A percentile compares a stretch with the other conserved stretches of the same genome.
phyloP scores from a whole-genome alignment of 1,140 invertebrate species.

The Cydia pomonella region DNA sequence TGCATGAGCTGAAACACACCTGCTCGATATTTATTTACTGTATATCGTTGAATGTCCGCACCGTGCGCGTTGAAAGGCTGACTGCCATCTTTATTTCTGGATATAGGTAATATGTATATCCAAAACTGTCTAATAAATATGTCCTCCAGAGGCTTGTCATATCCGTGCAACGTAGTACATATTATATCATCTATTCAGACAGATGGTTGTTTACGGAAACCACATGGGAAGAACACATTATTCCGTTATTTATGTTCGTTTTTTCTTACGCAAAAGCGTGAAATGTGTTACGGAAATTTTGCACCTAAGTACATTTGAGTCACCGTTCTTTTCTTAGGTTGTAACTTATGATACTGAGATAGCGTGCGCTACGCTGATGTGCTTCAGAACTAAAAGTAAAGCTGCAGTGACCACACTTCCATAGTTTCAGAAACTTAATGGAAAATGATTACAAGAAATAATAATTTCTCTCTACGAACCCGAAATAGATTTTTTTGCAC shows the following conservation, averaged over 20 bases:
- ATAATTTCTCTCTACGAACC: too few relatives aligned
- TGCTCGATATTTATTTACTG: neutral
- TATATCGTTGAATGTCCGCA: neutral
- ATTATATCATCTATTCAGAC: conserved; percentile 11
- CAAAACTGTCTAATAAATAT: neutral
- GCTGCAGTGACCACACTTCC: too few relatives aligned
- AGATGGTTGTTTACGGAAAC: conserved; percentile 11
- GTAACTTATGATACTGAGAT: too few relatives aligned
- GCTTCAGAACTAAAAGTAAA: too few relatives aligned
- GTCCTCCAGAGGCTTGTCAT: neutral
- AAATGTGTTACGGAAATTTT: conserved; percentile 6
- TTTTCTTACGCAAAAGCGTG: neutral
- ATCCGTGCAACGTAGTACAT: neutral
- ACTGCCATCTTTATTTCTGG: neutral
- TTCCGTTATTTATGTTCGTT: neutral
- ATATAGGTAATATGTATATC: too few relatives aligned
- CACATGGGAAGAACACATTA: conserved; percentile 9
- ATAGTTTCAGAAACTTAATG: too few relatives aligned
- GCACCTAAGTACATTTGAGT: neutral
- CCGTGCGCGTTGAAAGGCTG: neutral
- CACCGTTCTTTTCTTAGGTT: neutral
- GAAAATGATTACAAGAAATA: too few relatives aligned
- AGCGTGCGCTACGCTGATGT: too few relatives aligned
- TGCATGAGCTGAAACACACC: neutral
- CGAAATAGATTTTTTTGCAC: too few relatives aligned